Evolutionary conservation across 2,888 invertebrate genomes (phyloP).

Genomic region (Pyrrhosoma nymphula): DNA sequence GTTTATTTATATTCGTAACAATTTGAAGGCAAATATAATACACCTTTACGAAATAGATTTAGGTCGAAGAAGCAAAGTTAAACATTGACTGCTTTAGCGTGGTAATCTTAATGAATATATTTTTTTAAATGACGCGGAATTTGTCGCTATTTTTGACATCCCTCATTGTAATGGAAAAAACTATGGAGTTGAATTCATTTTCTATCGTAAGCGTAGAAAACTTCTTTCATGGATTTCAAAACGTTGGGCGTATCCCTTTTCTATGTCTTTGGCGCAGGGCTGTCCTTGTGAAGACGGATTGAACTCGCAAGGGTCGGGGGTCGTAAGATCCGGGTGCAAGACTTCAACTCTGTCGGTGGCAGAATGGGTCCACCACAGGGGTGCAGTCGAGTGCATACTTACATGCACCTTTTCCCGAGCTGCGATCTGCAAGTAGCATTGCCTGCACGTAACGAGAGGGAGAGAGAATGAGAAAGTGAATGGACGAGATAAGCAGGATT

Average conservation of each 20-base stretch:
- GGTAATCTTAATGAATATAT: too few species aligned
- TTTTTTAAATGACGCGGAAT: too few species aligned
- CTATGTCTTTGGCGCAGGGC: background rate
- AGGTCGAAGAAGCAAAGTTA: too few species aligned
- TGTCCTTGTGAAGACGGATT: slow-evolving; percentile 45
- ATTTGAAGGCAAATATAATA: too few species aligned
- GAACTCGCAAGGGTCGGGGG: slow-evolving; percentile 19
- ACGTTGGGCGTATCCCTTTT: slow-evolving; percentile 5
- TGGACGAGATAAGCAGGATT: slow-evolving; percentile 40
- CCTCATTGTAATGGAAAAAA: too few species aligned
- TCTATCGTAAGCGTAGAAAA: background rate
- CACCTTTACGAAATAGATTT: too few species aligned
- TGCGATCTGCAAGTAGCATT: slow-evolving; percentile 40
- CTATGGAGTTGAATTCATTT: background rate
- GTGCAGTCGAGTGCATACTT: slow-evolving; percentile 41
- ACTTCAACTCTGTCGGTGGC: slow-evolving; percentile 17
- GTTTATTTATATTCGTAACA: too few species aligned
- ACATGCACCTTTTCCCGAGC: background rate
- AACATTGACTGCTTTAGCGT: too few species aligned
- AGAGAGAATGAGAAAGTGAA: slow-evolving; percentile 10
- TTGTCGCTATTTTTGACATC: background rate
- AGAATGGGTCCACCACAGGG: slow-evolving; percentile 51
- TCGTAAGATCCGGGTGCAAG: slow-evolving; percentile 54
- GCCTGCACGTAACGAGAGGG: slow-evolving; percentile 26
- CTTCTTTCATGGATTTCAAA: background rate